Percentiles rank a stretch among this genome's conserved stretches.
Evolutionary conservation across 2,113 vertebrate species (phyloP).

Genomic region (Bungarus multicinctus): DNA sequence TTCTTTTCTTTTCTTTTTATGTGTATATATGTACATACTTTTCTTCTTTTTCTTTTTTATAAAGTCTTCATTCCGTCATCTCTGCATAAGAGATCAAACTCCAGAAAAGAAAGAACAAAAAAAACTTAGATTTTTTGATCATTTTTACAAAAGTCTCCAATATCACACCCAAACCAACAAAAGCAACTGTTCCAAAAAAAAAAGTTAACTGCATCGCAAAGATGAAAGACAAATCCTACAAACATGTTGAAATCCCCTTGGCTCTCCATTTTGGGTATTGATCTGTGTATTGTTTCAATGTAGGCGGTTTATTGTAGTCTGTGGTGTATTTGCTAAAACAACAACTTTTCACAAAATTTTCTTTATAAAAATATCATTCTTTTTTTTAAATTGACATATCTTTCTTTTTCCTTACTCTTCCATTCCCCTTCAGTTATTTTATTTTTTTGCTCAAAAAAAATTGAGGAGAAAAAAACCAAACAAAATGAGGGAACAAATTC

Average conservation of each 20-base stretch:
- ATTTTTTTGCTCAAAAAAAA: conserved; percentile 3
- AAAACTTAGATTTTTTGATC: conserved; percentile 46
- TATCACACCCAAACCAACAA: conserved; percentile 30
- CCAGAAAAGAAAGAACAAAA: conserved; percentile 38
- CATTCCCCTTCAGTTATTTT: not conserved
- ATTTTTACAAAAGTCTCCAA: conserved; percentile 29
- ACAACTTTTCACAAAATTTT: conserved; percentile 28
- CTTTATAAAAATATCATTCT: conserved; percentile 10
- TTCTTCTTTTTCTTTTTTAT: not conserved
- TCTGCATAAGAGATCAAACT: conserved; percentile 21
- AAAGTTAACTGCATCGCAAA: conserved; percentile 13
- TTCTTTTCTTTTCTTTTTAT: not conserved
- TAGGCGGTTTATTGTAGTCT: conserved; percentile 40
- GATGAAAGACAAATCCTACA: conserved; percentile 24
- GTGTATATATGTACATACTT: conserved; percentile 2
- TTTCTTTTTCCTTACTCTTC: conserved; percentile 21
- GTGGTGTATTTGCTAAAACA: conserved; percentile 38
- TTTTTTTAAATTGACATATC: conserved; percentile 1
- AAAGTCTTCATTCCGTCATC: conserved; percentile 3
- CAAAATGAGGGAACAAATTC: not conserved
- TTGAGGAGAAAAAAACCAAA: not conserved
- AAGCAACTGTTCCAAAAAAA: conserved; percentile 22
- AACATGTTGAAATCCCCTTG: conserved; percentile 24
- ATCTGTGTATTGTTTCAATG: conserved; percentile 41
- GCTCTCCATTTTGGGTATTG: conserved; percentile 37